Percentiles rank a stretch among this genome's conserved stretches.
These are phyloP conservation scores for Sakesphorus luctuosus DNA, from an alignment of 2,113 vertebrate genomes.

Conservation along the genomic window DNA sequence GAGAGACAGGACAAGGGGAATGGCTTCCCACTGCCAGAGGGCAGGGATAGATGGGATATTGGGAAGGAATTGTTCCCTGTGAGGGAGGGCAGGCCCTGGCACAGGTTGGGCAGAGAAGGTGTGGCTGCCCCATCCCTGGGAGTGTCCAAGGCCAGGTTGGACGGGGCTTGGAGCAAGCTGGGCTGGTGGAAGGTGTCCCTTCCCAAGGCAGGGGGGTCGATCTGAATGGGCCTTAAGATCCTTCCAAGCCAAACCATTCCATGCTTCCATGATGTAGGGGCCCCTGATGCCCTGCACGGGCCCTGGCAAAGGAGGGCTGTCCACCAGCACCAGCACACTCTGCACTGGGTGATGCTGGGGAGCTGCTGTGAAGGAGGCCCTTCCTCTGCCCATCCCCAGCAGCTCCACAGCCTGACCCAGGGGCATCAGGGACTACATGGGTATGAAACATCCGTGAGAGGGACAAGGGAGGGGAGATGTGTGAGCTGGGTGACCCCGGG, in stretches of 20 bases:
- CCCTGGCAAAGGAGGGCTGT: not conserved
- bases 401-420: not conserved
- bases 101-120: not conserved
- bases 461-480: not conserved
- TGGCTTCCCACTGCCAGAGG: not conserved
- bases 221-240: not conserved
- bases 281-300: too few species aligned
- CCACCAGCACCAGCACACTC: not conserved
- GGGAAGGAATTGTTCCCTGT: fast-evolving
- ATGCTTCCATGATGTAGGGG: not conserved
- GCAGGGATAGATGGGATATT: fast-evolving
- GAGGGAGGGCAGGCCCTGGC: fast-evolving
- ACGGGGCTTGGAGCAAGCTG: not conserved
- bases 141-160: not conserved
- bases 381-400: not conserved
- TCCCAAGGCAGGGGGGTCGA: not conserved
- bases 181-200: fast-evolving
- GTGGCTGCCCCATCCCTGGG: not conserved
- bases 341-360: not conserved
- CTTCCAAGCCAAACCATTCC: not conserved
- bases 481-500: not conserved
- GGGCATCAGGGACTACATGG: fast-evolving
- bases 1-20: not conserved
- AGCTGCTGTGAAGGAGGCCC: not conserved
- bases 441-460: fast-evolving